These are phyloP conservation scores for Sinhomidia bicolor DNA, from an alignment of 2,888 invertebrate species.

Conservation along the genomic window DNA sequence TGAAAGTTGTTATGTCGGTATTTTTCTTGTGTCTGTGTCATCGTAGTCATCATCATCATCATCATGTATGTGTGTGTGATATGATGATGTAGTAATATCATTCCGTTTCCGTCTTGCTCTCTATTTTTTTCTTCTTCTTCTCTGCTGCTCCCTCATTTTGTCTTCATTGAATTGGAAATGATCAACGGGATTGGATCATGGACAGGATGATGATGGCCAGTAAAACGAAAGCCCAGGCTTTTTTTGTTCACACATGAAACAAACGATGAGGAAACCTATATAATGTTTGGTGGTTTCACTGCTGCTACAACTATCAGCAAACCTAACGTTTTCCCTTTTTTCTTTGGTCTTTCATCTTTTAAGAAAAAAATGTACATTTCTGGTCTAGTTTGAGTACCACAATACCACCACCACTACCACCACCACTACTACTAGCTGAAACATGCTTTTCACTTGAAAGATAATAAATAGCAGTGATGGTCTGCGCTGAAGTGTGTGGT, in stretches of 20 bases:
- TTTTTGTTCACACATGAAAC: constrained; percentile 33
- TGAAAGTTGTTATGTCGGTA: neutral
- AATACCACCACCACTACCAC: neutral
- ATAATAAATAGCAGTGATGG: constrained; percentile 33
- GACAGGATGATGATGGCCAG: constrained; percentile 71
- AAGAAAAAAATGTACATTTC: neutral
- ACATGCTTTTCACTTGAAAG: neutral
- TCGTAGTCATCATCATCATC: neutral
- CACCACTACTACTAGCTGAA: too few species aligned
- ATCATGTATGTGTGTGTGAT: constrained; percentile 19
- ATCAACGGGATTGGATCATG: constrained; percentile 72
- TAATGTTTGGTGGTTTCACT: too few species aligned
- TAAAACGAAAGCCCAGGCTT: neutral
- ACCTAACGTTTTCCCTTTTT: neutral
- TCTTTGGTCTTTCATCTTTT: constrained; percentile 26
- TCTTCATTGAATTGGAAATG: constrained; percentile 78
- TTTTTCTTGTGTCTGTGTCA: constrained; percentile 14
- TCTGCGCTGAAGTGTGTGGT: constrained; percentile 28
- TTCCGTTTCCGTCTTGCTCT: constrained; percentile 58
- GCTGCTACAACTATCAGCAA: neutral
- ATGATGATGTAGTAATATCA: constrained; percentile 58
- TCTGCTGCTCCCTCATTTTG: constrained; percentile 64
- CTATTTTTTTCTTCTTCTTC: constrained; percentile 28
- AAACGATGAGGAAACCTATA: constrained; percentile 2
- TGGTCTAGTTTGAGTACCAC: neutral